Base-by-base conservation (phyloP, 2,888 invertebrate genomes). In the Plagiodera versicolora region DNA sequence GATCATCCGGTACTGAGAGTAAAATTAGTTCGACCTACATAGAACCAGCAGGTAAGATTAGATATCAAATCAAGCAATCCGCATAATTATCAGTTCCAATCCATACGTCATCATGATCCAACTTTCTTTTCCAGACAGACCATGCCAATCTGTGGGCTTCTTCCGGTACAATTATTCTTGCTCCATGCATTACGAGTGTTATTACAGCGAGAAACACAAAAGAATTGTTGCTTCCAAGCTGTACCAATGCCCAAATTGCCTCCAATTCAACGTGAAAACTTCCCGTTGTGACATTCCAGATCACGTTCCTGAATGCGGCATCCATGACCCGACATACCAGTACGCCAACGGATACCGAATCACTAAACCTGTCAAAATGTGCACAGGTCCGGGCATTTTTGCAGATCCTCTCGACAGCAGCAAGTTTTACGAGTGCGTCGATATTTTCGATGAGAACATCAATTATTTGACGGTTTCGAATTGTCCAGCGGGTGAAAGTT, bases 391-490 rank as follows among this genome's bases (percentile, higher is more conserved):
- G 28, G 77, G 77, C 5, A 71, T 70, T 61, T 75, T 66, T 65
- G 67, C 74, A 0, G 75, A 76, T 67, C 60, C 66, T 10, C 10
- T 30, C 2, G 67, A 70, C 35, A 75, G 75, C 51, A 63, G 58
- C 3, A 66, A 67, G 47, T 76, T 70, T 58, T 74, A 76, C 54
- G 53, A 75, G 17, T 77, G 77, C 55, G 63, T 75, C 10, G 70
- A 72, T 49, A 61, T 67, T 9, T 55, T 69, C 9, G 68, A 63
- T 46, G 58, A 64, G 51, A 60, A 69, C 3, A 61, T 73, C 11
- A 72, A 74, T 20, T 52, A 52, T 19, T 20, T 52, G 18, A 39
- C 52, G n/a, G 19, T 39, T n/a, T 19, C 20, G 14, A 5, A 4
- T 6, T 52, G 52, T 35, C 52, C 52, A 39, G 6, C 2, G n/a